Base-by-base conservation (phyloP, 2,113 vertebrate species). In the Phalacrocorax aristotelis region DNA sequence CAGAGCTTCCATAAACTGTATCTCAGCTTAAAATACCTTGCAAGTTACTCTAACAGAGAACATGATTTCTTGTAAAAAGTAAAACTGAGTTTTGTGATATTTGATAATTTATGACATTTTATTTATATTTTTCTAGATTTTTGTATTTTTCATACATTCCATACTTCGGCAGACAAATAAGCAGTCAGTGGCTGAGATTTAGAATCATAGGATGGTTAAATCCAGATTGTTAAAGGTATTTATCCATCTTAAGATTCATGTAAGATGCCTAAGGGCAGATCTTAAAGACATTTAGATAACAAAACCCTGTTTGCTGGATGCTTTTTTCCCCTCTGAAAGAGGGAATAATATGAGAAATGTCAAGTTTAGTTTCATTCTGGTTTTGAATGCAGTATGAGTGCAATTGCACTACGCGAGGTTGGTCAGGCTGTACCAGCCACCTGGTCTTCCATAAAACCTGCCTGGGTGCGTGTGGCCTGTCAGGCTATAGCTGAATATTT, bases 321-420 rank as follows among this genome's bases (percentile, higher is more conserved):
- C 1, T 49, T 42, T 44, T 29, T 18, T 38, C 4, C 4, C 20
- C 7, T 80, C 40, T 74, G 34, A n/a, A 64, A 61, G 44, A 21
- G 22, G 78, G 89, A 36, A 23, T 55, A 78, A 40, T 11, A n/a
- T 30, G 15, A 48, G 7, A 57, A 89, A 40, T 20, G 29, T 21
- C 34, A 14, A 0, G 38, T 57, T 74, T 51, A 68, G 38, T 52
- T 75, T 65, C 78, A 9, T 34, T 89, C 20, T 61, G 30, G 9
- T 65, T 87, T 65, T 60, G 68, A 34, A 20, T 1, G 7, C 34
- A 30, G 26, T 2, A 3, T 30, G 10, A 48, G 11, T 42, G 44
- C 15, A 0, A 10, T 3, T 42, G 32, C 2, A 1, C 13, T 38
- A 29, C 1, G 0, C 40, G 38, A 26, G 21, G 1, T 16, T 60